A percentile compares a stretch with the other conserved stretches of the same genome.
Evolutionary conservation across 2,888 invertebrate species (phyloP).

Genomic region (Flexamia atlantica): DNA sequence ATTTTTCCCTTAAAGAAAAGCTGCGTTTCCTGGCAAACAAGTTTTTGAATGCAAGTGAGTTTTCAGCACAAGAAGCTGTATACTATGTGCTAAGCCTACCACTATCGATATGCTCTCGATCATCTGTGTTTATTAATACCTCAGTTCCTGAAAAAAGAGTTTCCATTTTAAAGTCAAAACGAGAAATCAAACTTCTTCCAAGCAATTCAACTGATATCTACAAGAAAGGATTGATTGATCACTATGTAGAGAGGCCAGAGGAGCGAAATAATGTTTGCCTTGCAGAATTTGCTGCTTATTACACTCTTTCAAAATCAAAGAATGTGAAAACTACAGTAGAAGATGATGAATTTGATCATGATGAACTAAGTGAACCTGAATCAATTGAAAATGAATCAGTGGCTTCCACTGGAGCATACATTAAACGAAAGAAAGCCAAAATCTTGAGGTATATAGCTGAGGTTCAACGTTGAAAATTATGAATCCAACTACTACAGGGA

Average conservation of each 20-base stretch:
- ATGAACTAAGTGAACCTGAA: slow-evolving; percentile 1
- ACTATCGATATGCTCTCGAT: neutral
- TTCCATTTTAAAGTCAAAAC: neutral
- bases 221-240: slow-evolving; percentile 68
- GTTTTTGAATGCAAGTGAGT: slow-evolving; percentile 70
- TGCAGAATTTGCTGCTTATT: slow-evolving; percentile 70
- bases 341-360: slow-evolving; percentile 20
- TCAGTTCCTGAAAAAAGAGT: neutral
- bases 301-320: slow-evolving; percentile 1
- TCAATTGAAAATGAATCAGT: neutral
- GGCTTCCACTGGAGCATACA: neutral
- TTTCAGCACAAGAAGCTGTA: slow-evolving; percentile 70
- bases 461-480: slow-evolving; percentile 34
- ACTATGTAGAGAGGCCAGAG: slow-evolving; percentile 70
- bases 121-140: neutral
- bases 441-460: slow-evolving; percentile 45
- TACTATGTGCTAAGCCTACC: slow-evolving; percentile 62
- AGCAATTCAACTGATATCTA: slow-evolving; percentile 40
- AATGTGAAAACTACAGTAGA: neutral
- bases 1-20: slow-evolving; percentile 68
- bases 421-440: slow-evolving; percentile 16
- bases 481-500: slow-evolving; percentile 59
- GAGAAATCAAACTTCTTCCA: neutral
- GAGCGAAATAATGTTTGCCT: slow-evolving; percentile 70
- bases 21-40: slow-evolving; percentile 66